Evolutionary conservation across 2,113 vertebrate genomes (phyloP), one percentile per base, ranked within the genome.

Genomic region (Thunnus thynnus): DNA sequence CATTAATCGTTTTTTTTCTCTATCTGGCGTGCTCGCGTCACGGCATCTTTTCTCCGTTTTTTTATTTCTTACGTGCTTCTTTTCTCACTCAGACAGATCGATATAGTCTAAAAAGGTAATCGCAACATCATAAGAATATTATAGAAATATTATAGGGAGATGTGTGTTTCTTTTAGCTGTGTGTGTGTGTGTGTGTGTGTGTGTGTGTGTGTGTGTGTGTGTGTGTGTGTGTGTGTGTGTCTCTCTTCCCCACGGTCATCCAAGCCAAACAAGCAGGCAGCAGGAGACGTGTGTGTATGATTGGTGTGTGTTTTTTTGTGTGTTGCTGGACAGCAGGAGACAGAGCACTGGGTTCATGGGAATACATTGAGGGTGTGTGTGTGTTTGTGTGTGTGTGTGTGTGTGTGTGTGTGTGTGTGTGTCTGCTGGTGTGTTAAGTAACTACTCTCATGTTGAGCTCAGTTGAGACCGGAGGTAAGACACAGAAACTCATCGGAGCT

Each of bases 271-370:
- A 93, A 56, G 73, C 81, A 41, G 54, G 57, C 81, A 74, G 83
- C 85, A 66, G 27, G 80, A 83, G 83, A 61, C 36, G 57, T 72
- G 77, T 71, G 55, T 62, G 25, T 74, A 27, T 68, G 61, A 41
- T 41, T 41, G 6, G 63, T 69, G 32, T 71, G 48, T 66, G 44
- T 77, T 22, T 22, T 69, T 55, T 17, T 36, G 54, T 77, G 69
- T 88, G 58, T 76, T 61, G 30, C 25, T 58, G 74, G 80, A 85
- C 84, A 83, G 87, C 85, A 62, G 82, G 87, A 87, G 84, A 74
- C 63, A 52, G 92, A 90, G 84, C 91, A 91, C 46, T 60, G 87
- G 71, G 90, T 93, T 91, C 90, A 90, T 91, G 87, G 86, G 87
- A 90, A 91, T 86, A 81, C 41, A 65, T 27, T 48, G 67, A 4